A percentile compares a stretch with the other conserved stretches of the same genome.
These are phyloP conservation scores for Pilophorus perplexus DNA, from an alignment of 2,888 invertebrate genomes.

Conservation along the genomic window DNA sequence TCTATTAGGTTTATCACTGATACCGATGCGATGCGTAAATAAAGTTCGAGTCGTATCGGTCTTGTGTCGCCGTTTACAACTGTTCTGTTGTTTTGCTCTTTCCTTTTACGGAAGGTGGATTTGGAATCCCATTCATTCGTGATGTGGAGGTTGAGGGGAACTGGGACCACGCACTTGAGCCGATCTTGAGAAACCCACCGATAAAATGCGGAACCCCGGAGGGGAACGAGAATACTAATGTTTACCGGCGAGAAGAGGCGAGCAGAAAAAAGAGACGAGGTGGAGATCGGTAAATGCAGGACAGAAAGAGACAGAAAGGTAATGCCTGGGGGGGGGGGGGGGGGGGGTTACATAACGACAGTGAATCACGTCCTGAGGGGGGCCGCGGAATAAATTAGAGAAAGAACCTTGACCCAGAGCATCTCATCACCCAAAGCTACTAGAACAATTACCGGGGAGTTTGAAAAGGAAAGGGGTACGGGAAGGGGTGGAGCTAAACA, in stretches of 20 bases:
- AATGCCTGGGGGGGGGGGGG: neutral
- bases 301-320: slow-evolving; percentile 6
- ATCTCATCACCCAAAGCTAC: slow-evolving; percentile 31
- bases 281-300: neutral
- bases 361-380: slow-evolving; percentile 33
- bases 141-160: no score
- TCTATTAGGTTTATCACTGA: no score
- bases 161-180: no score
- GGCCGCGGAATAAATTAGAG: slow-evolving; percentile 36
- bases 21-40: no score
- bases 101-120: no score
- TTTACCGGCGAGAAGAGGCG: neutral
- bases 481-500: neutral
- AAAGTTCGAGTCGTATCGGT: no score
- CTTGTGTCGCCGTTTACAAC: no score
- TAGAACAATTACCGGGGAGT: slow-evolving; percentile 16
- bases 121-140: no score
- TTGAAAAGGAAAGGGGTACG: neutral
- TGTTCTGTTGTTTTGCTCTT: no score
- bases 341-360: slow-evolving; percentile 35
- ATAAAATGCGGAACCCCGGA: neutral
- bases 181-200: neutral
- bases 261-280: neutral
- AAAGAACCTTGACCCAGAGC: slow-evolving; percentile 37
- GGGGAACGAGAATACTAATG: slow-evolving; percentile 5